phyloP scores from a whole-genome alignment of 2,797 vertebrate species.

The Argya squamiceps region DNA sequence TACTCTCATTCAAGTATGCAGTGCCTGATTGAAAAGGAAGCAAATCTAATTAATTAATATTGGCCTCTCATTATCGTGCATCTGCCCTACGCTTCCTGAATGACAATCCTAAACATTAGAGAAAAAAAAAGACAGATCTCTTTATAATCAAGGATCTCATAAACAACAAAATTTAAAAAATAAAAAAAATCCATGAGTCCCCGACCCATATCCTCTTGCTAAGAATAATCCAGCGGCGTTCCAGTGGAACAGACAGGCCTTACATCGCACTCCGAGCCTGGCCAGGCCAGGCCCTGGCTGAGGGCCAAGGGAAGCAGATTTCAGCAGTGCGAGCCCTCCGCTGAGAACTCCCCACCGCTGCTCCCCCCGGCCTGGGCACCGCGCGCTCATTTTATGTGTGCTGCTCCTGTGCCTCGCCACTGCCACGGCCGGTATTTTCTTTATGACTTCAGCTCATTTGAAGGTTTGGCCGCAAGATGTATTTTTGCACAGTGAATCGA shows the following conservation, averaged over 20 bases:
- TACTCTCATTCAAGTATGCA: not conserved
- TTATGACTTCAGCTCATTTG: slow-evolving; percentile 68
- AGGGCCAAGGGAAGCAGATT: slow-evolving; percentile 60
- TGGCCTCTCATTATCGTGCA: not conserved
- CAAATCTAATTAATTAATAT: slow-evolving; percentile 37
- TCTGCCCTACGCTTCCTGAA: not conserved
- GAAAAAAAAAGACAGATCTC: not conserved
- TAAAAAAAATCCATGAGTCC: not conserved
- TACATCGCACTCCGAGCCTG: not conserved
- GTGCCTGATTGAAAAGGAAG: slow-evolving; percentile 8
- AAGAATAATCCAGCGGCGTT: slow-evolving; percentile 14
- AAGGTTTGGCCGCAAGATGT: slow-evolving; percentile 45
- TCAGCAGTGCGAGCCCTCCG: not conserved
- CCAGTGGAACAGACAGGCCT: slow-evolving; percentile 51
- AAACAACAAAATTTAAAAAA: not conserved
- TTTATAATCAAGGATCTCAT: not conserved
- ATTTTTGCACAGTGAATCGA: slow-evolving; percentile 47
- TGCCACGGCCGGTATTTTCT: slow-evolving; percentile 53
- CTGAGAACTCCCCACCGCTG: slow-evolving; percentile 12
- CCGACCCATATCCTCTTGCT: not conserved
- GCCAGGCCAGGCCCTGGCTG: not conserved
- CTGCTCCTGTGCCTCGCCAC: slow-evolving; percentile 47
- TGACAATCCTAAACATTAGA: not conserved
- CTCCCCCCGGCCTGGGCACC: not conserved
- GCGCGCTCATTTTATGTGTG: not conserved